These are phyloP conservation scores for Ernsta delagoae DNA, from an alignment of 2,888 invertebrate species.

Conservation along the genomic window DNA sequence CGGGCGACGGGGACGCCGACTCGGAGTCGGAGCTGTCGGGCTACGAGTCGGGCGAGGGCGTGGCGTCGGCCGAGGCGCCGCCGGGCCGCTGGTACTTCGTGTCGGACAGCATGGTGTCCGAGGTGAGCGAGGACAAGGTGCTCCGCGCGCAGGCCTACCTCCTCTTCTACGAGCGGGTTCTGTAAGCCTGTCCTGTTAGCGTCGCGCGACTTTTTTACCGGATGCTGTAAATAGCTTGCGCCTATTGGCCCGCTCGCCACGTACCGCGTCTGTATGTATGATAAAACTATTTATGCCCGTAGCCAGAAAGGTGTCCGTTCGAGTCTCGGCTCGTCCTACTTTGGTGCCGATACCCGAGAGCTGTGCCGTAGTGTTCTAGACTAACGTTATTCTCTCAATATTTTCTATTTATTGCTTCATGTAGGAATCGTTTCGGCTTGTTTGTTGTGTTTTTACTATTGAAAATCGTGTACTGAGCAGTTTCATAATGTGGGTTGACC, in stretches of 20 bases:
- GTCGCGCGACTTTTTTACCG: not conserved
- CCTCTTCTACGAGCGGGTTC: constrained; percentile 97
- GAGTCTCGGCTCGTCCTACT: constrained; percentile 10
- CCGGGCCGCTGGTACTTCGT: too few relatives aligned
- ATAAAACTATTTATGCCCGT: constrained; percentile 21
- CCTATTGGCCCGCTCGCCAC: not conserved
- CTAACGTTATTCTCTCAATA: constrained; percentile 25
- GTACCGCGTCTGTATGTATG: not conserved
- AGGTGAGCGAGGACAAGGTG: constrained; percentile 88
- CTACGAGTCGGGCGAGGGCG: too few relatives aligned
- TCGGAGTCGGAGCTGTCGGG: too few relatives aligned
- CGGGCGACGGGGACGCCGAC: too few relatives aligned
- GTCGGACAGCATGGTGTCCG: too few relatives aligned
- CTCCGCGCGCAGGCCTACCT: constrained; percentile 96
- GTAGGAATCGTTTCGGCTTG: constrained; percentile 32
- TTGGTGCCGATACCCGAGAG: constrained; percentile 27
- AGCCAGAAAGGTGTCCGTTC: not conserved
- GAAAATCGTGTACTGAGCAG: constrained; percentile 17
- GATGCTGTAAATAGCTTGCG: constrained; percentile 66
- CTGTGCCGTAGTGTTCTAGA: constrained; percentile 33
- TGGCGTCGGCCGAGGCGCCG: too few relatives aligned
- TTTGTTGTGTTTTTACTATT: constrained; percentile 31
- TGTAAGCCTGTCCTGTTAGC: constrained; percentile 72
- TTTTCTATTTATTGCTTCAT: constrained; percentile 35
- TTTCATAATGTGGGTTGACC: constrained; percentile 3